Percentiles rank a stretch among this genome's conserved stretches.
These are phyloP conservation scores for Otus scops DNA, from an alignment of 2,797 vertebrate genomes.

Conservation along the genomic window DNA sequence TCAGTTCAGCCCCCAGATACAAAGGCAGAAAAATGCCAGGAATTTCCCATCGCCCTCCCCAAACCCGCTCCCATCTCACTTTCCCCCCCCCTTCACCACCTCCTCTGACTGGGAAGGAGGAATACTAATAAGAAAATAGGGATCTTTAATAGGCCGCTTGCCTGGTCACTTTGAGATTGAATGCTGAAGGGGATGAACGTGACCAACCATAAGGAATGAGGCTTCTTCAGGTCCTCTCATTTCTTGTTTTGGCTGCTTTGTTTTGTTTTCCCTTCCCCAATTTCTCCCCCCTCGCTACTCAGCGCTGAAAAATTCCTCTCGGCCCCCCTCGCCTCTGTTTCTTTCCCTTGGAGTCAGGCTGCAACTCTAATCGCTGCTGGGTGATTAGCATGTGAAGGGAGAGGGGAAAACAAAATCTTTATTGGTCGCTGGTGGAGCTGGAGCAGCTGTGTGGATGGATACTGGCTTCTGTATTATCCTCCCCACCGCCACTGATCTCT, in stretches of 20 bases:
- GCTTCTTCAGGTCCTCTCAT: not conserved
- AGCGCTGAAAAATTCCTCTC: not conserved
- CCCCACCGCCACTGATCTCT: not conserved
- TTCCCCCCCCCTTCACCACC: not conserved
- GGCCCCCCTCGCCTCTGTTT: not conserved
- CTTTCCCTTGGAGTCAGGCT: conserved; percentile 15
- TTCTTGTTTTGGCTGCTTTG: not conserved
- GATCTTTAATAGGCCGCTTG: not conserved
- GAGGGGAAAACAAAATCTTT: conserved; percentile 38
- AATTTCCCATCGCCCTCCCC: conserved; percentile 73
- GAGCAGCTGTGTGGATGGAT: conserved; percentile 29
- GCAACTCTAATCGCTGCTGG: conserved; percentile 4
- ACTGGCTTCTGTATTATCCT: not conserved
- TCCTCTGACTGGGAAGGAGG: not conserved
- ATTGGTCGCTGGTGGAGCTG: conserved; percentile 21
- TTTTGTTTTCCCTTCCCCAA: not conserved
- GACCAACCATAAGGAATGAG: conserved; percentile 19
- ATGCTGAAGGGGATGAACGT: not conserved
- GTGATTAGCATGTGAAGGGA: conserved; percentile 44
- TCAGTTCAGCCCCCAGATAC: conserved; percentile 73
- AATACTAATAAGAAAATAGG: not conserved
- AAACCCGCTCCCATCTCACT: conserved; percentile 38
- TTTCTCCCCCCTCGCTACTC: not conserved
- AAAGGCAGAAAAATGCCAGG: conserved; percentile 78
- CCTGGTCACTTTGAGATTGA: not conserved